Percentiles rank a stretch among this genome's conserved stretches.
These are phyloP conservation scores for Pterocles orientalis DNA, from an alignment of 2,113 vertebrate species.

Conservation along the genomic window DNA sequence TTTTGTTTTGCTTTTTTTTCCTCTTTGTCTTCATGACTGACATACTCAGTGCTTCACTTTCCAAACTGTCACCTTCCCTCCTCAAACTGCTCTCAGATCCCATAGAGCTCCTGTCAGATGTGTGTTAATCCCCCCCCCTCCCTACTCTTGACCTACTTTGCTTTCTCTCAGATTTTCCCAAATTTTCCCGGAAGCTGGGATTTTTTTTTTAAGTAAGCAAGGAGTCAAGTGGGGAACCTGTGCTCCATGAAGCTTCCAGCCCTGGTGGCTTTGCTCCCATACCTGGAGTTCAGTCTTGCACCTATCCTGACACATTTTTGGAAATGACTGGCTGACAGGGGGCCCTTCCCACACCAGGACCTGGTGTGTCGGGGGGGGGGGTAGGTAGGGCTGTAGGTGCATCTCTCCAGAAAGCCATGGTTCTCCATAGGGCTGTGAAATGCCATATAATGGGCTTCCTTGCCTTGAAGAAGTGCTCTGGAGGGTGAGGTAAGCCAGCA, in stretches of 20 bases:
- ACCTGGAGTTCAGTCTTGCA: not conserved
- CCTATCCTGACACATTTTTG: not conserved
- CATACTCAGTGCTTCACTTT: not conserved
- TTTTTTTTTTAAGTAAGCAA: not conserved
- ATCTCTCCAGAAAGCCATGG: not conserved
- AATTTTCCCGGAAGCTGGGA: not conserved
- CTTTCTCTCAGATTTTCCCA: not conserved
- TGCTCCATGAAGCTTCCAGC: not conserved
- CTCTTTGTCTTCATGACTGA: slow-evolving; percentile 26
- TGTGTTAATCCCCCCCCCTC: not conserved
- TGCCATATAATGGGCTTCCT: not conserved
- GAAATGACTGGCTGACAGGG: no score
- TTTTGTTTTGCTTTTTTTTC: not conserved
- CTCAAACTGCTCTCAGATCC: slow-evolving; percentile 4
- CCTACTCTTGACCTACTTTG: not conserved
- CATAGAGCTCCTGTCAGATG: not conserved
- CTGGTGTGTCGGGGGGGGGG: accelerated
- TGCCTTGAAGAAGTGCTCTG: not conserved
- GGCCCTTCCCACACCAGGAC: not conserved
- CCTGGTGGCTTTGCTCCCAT: not conserved
- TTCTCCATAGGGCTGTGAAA: not conserved
- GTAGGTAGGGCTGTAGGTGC: no score
- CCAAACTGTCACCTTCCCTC: not conserved
- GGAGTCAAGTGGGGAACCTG: not conserved
- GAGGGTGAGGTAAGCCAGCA: not conserved